These are phyloP conservation scores for Halichondria panicea DNA, from an alignment of 37 sponge, comb jelly and placozoan genomes.

Conservation along the genomic window DNA sequence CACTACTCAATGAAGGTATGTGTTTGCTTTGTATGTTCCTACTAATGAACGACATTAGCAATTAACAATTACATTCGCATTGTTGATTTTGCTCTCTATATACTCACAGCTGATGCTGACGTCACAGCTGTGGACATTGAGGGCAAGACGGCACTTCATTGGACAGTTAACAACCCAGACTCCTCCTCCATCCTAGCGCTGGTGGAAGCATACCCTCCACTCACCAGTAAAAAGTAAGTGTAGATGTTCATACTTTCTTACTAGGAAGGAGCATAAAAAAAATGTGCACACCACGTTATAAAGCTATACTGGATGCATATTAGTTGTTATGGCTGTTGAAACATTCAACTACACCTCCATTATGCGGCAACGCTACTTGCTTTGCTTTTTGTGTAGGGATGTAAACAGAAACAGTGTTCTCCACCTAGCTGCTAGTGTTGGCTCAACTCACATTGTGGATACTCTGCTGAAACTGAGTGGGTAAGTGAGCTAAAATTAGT, in stretches of 20 bases:
- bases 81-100: not conserved
- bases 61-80: too few species aligned
- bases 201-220: constrained; percentile 58
- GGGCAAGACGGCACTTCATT: constrained; percentile 86
- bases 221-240: constrained; percentile 68
- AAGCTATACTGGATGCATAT: too few species aligned
- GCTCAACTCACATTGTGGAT: constrained; percentile 39
- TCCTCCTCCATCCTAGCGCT: constrained; percentile 51
- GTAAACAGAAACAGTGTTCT: constrained; percentile 57
- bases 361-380: not conserved
- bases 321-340: too few species aligned
- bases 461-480: constrained; percentile 51
- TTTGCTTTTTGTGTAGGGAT: constrained; percentile 42
- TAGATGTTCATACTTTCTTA: not conserved
- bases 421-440: constrained; percentile 63
- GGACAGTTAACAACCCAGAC: constrained; percentile 73
- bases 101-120: constrained; percentile 59
- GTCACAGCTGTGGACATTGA: constrained; percentile 75
- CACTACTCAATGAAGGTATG: constrained; percentile 60
- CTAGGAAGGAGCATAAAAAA: too few species aligned
- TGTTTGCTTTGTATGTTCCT: not conserved
- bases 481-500: constrained; percentile 2
- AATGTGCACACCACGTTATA: too few species aligned
- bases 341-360: not conserved
- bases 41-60: too few species aligned